Evolutionary conservation across 2,113 vertebrate genomes (phyloP).

Genomic region (Athene noctua): DNA sequence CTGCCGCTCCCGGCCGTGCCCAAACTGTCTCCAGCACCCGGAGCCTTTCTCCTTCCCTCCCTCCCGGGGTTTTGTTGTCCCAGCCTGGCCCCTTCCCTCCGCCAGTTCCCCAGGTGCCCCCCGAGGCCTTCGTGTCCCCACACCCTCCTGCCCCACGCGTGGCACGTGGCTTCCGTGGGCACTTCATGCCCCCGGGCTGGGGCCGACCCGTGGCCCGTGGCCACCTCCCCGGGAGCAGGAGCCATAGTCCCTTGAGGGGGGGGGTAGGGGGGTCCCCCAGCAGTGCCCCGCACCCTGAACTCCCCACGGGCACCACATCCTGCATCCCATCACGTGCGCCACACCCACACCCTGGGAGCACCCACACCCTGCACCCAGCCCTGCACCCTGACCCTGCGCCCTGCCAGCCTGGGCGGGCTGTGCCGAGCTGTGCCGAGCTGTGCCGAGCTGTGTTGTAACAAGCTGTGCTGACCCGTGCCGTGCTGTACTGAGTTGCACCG

Average conservation of each 20-base stretch:
- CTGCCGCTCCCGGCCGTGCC: not conserved
- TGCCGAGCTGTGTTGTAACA: not conserved
- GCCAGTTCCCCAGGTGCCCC: not conserved
- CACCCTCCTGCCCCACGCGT: fast-evolving
- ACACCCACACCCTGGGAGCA: not conserved
- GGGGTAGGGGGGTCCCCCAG: not conserved
- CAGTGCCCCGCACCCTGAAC: not conserved
- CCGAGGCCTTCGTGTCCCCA: not conserved
- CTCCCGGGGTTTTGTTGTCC: no score
- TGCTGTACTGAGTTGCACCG: no score
- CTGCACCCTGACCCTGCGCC: not conserved
- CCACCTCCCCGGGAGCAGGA: not conserved
- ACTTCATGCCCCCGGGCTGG: not conserved
- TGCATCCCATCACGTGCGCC: fast-evolving
- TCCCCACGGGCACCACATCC: not conserved
- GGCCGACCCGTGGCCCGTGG: fast-evolving
- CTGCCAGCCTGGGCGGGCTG: not conserved
- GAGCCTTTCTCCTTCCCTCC: not conserved
- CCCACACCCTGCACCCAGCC: not conserved
- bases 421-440: not conserved
- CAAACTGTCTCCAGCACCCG: not conserved
- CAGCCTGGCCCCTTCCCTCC: not conserved
- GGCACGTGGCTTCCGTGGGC: fast-evolving
- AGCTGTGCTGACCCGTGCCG: not conserved
- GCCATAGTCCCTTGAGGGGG: not conserved